A percentile compares a stretch with the other conserved stretches of the same genome.
These are phyloP conservation scores for Leptoclinus maculatus DNA, from an alignment of 2,797 vertebrate species.

Conservation along the genomic window DNA sequence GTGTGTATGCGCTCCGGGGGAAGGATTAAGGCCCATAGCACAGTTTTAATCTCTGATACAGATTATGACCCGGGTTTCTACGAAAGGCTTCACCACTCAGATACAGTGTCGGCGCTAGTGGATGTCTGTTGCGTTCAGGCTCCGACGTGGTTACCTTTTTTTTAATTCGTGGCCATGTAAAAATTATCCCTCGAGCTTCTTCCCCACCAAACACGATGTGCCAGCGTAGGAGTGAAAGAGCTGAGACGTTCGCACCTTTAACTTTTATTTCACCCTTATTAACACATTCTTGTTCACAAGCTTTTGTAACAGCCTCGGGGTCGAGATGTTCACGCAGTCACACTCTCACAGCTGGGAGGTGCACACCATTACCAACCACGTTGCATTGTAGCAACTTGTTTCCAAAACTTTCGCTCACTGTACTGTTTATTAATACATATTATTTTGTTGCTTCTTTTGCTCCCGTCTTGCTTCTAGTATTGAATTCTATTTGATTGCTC, in stretches of 20 bases:
- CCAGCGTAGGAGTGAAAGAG: neutral
- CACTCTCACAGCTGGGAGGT: slow-evolving; percentile 29
- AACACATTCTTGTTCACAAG: slow-evolving; percentile 43
- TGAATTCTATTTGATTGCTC: neutral
- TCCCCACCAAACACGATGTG: slow-evolving; percentile 5
- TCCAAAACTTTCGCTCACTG: neutral
- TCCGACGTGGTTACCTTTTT: neutral
- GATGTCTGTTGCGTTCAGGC: neutral
- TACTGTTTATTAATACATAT: neutral
- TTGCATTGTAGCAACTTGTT: neutral
- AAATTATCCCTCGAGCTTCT: neutral
- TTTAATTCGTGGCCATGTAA: neutral
- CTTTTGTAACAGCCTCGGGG: slow-evolving; percentile 9
- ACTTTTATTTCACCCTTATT: slow-evolving; percentile 39
- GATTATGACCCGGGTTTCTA: slow-evolving; percentile 67
- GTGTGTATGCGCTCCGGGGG: slow-evolving; percentile 21
- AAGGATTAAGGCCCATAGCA: slow-evolving; percentile 61
- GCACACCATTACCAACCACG: neutral
- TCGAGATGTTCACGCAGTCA: slow-evolving; percentile 44
- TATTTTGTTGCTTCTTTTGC: neutral
- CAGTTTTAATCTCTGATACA: slow-evolving; percentile 70
- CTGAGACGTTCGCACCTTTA: slow-evolving; percentile 7
- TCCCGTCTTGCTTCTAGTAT: neutral
- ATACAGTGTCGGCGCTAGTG: slow-evolving; percentile 7
- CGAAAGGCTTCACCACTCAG: slow-evolving; percentile 42